These are phyloP conservation scores for Lasioglossum malachurum DNA, from an alignment of 2,888 invertebrate species.

Conservation along the genomic window DNA sequence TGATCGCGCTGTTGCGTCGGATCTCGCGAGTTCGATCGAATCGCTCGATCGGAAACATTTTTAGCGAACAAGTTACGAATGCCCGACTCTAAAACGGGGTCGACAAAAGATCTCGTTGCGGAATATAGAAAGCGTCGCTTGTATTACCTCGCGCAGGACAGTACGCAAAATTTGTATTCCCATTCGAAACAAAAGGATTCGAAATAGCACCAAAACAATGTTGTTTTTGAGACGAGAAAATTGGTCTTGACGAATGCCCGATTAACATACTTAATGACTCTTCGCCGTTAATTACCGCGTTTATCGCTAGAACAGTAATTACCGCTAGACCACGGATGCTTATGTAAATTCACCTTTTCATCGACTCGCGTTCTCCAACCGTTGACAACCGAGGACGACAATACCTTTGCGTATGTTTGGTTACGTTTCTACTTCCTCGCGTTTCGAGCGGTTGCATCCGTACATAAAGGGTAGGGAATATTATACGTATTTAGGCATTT, in stretches of 20 bases:
- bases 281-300: not conserved
- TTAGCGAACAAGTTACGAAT: not conserved
- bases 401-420: not conserved
- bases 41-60: not conserved
- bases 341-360: not conserved
- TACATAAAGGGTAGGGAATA: not conserved
- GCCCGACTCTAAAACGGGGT: not conserved
- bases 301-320: not conserved
- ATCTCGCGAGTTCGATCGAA: not conserved
- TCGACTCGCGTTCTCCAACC: not conserved
- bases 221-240: not conserved
- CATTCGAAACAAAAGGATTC: not conserved
- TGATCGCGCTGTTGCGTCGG: not conserved
- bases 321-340: not conserved
- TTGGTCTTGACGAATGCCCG: not conserved
- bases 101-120: not conserved
- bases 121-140: not conserved
- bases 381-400: not conserved
- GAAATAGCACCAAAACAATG: not conserved
- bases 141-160: not conserved
- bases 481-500: not conserved
- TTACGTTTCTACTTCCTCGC: not conserved
- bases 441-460: not conserved
- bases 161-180: too few relatives aligned
- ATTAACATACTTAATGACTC: not conserved